phyloP scores from a whole-genome alignment of 2,113 vertebrate species.

The Cygnus atratus region DNA sequence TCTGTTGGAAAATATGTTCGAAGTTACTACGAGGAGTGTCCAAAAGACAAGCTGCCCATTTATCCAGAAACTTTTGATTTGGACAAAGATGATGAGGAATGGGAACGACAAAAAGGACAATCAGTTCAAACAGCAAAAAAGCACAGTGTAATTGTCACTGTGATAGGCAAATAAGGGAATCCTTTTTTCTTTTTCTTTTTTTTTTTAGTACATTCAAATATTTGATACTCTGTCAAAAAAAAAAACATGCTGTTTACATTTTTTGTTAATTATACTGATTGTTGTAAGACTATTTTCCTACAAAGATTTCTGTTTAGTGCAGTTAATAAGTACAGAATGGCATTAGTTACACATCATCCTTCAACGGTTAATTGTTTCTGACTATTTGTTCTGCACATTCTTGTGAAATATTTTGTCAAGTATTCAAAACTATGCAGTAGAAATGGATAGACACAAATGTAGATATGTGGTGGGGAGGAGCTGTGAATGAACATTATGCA shows the following conservation, averaged over 20 bases:
- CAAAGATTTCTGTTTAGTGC: slow-evolving; percentile 41
- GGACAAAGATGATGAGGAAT: slow-evolving; percentile 79
- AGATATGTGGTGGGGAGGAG: not conserved
- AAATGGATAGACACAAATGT: slow-evolving; percentile 4
- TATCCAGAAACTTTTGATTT: slow-evolving; percentile 80
- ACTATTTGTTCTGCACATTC: not conserved
- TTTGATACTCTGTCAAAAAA: slow-evolving; percentile 33
- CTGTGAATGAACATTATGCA: not conserved
- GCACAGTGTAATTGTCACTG: slow-evolving; percentile 77
- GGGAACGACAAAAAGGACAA: slow-evolving; percentile 70
- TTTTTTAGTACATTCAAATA: not conserved
- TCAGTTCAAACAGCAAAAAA: slow-evolving; percentile 70
- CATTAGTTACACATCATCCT: slow-evolving; percentile 3
- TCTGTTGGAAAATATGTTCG: slow-evolving; percentile 90
- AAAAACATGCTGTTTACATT: slow-evolving; percentile 61
- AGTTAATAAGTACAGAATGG: slow-evolving; percentile 40
- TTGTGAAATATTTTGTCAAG: slow-evolving; percentile 17
- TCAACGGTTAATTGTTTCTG: slow-evolving; percentile 35
- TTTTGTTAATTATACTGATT: slow-evolving; percentile 47
- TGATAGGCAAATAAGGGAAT: slow-evolving; percentile 67
- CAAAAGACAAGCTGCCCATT: slow-evolving; percentile 83
- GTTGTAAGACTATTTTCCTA: slow-evolving; percentile 28
- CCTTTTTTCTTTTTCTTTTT: not conserved
- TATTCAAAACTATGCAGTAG: not conserved
- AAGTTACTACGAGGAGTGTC: slow-evolving; percentile 96